These are phyloP conservation scores for Agrilus cyanescens DNA, from an alignment of 2,888 invertebrate genomes.

Conservation along the genomic window DNA sequence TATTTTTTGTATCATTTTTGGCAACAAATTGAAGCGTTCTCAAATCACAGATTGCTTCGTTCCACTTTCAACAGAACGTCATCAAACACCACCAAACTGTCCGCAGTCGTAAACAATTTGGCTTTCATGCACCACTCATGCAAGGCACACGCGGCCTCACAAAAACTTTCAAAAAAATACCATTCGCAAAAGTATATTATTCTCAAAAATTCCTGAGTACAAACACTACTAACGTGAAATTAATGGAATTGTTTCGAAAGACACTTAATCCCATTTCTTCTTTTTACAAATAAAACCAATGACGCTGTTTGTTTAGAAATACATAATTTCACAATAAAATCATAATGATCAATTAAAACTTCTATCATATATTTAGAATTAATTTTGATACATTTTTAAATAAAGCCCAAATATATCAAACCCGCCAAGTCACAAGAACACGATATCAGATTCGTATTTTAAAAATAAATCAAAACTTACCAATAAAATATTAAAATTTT, in stretches of 20 bases:
- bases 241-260: constrained; percentile 13
- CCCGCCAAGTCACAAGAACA: too few relatives aligned
- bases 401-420: too few relatives aligned
- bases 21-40: constrained; percentile 35
- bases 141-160: constrained; percentile 33
- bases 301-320: too few relatives aligned
- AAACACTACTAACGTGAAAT: constrained; percentile 19
- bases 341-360: too few relatives aligned
- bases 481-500: too few relatives aligned
- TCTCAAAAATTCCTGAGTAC: constrained; percentile 30
- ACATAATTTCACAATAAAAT: too few relatives aligned
- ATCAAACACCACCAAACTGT: constrained; percentile 7
- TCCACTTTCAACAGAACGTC: constrained; percentile 19
- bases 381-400: too few relatives aligned
- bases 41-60: constrained; percentile 39
- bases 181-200: constrained; percentile 27
- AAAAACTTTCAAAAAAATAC: constrained; percentile 31
- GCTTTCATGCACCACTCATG: constrained; percentile 25
- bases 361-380: too few relatives aligned
- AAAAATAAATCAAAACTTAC: too few relatives aligned
- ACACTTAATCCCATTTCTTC: constrained; percentile 5
- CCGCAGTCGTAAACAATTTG: constrained; percentile 14
- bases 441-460: too few relatives aligned
- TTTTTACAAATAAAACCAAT: too few relatives aligned
- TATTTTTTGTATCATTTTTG: constrained; percentile 21